These are phyloP conservation scores for Lanius collurio DNA, from an alignment of 2,113 vertebrate species.

Conservation along the genomic window DNA sequence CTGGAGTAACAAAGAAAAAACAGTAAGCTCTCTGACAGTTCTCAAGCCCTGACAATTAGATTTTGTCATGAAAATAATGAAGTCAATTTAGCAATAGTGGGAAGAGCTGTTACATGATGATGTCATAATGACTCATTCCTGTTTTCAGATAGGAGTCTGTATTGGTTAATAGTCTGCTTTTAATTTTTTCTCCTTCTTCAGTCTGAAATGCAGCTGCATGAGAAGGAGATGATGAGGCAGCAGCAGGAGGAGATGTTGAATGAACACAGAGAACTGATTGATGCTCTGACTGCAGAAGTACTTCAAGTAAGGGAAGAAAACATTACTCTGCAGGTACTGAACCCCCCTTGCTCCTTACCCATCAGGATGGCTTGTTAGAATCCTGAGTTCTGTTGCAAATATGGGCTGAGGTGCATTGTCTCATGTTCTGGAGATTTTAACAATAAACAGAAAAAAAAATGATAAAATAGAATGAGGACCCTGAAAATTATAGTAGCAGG, in stretches of 20 bases:
- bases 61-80: neutral
- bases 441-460: neutral
- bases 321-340: slow-evolving; percentile 75
- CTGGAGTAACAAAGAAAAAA: neutral
- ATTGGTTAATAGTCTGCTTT: neutral
- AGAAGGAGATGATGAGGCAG: slow-evolving; percentile 70
- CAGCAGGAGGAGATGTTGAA: slow-evolving; percentile 73
- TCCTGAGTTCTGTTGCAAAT: neutral
- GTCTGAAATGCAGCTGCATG: slow-evolving; percentile 77
- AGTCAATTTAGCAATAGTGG: neutral
- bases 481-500: neutral
- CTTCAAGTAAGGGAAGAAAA: slow-evolving; percentile 83
- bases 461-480: neutral
- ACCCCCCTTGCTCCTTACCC: neutral
- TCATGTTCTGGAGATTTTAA: neutral
- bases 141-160: neutral
- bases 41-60: neutral
- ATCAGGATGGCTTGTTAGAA: neutral
- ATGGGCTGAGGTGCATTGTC: neutral
- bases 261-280: slow-evolving; percentile 85
- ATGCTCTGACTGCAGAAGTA: slow-evolving; percentile 89
- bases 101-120: neutral
- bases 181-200: slow-evolving; percentile 20
- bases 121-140: neutral
- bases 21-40: neutral